Evolutionary conservation across 1,140 invertebrate species (phyloP), one percentile per base, ranked within the genome.

Genomic region (Rhynchophorus ferrugineus): DNA sequence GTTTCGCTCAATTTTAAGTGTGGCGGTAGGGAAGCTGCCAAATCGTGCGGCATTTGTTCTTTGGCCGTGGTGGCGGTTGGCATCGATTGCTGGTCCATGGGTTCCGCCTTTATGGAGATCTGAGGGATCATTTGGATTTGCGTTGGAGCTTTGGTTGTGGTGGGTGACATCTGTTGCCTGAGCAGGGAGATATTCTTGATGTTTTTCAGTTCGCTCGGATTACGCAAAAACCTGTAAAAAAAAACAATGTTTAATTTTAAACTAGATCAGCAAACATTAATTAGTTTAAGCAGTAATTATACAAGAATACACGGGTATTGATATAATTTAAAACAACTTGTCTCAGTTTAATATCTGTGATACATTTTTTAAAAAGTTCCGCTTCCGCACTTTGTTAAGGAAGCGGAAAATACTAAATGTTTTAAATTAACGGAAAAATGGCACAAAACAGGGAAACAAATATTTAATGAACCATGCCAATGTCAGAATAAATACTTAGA

Each of bases 151-250:
- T 58, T 65, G n/a, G 60, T 58, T 29, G 74, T 68, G 0, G 76
- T 83, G 50, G 82, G 82, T 51, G 80, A 80, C 81, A 86, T 85
- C 67, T 90, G 85, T 69, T 92, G 87, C n/a, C 89, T 77, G 50
- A 93, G 69, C 48, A 91, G 70, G 2, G 89, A 91, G 58, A 93
- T 93, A 67, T 92, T 92, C 69, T 94, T 94, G 39, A 94, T 92
- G 66, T 89, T 92, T 64, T 92, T 92, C 55, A 93, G 69, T 72
- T 93, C 90, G 21, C 85, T 87, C 21, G 89, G 89, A 72, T 92
- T 92, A 50, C 90, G 79, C 39, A 93, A 71, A 71, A 93, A 92
- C 69, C 86, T 89, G 66, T 46, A 75, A 71, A 62, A 59, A 69
- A 64, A 67, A 65, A 61, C 55, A 47, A 9, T 9, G 19, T 46